These are phyloP conservation scores for Leptopilina drosophilae DNA, from an alignment of 2,888 invertebrate species.

Conservation along the genomic window DNA sequence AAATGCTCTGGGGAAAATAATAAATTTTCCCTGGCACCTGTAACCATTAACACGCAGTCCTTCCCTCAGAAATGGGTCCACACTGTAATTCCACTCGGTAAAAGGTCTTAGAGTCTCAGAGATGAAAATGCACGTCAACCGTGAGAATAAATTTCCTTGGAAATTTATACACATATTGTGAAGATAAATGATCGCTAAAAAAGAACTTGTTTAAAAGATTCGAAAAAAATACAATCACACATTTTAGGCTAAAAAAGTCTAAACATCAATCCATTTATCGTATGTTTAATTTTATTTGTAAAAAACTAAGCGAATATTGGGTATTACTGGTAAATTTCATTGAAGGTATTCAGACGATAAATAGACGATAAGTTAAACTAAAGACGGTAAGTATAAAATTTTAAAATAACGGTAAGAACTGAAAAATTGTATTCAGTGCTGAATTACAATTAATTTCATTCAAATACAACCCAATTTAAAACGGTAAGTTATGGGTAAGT, in stretches of 20 bases:
- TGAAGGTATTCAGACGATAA: too few relatives aligned
- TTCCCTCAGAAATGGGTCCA: slow-evolving; percentile 7
- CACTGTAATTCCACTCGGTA: slow-evolving; percentile 17
- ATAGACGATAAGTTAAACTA: too few relatives aligned
- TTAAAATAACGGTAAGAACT: too few relatives aligned
- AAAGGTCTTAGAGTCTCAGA: slow-evolving; percentile 5
- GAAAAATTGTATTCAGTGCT: too few relatives aligned
- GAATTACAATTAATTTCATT: too few relatives aligned
- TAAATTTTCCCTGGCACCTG: slow-evolving; percentile 24
- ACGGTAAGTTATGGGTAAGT: too few relatives aligned
- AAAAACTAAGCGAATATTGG: too few relatives aligned
- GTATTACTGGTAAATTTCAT: too few relatives aligned
- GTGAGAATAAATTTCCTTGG: slow-evolving; percentile 3
- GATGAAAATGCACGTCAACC: slow-evolving; percentile 16
- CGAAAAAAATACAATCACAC: background rate
- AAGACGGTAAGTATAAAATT: too few relatives aligned
- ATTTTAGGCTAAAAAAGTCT: background rate
- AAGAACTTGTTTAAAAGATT: background rate
- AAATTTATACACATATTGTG: slow-evolving; percentile 1
- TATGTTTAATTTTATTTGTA: too few relatives aligned
- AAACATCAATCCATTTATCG: too few relatives aligned
- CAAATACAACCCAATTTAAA: too few relatives aligned
- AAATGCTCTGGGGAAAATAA: slow-evolving; percentile 15
- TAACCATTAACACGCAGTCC: slow-evolving; percentile 30
- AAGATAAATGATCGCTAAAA: background rate